These are phyloP conservation scores for Clepsis dumicolana DNA, from an alignment of 2,888 invertebrate genomes.

Conservation along the genomic window DNA sequence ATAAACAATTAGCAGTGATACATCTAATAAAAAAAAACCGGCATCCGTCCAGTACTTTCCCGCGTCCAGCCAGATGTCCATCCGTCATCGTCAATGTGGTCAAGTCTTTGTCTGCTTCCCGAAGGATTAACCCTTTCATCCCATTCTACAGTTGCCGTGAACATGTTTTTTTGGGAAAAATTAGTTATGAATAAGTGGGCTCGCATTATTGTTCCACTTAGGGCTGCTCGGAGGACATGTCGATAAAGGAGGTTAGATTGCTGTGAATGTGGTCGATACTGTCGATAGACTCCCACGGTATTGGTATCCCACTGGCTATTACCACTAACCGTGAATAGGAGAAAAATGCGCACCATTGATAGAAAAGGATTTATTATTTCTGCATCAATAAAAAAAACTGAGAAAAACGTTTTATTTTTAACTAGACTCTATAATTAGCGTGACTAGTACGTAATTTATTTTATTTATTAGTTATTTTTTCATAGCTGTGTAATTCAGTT, in stretches of 20 bases:
- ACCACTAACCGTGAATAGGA: too few species aligned
- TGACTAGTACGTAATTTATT: too few species aligned
- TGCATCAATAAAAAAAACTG: too few species aligned
- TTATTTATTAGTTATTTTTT: too few species aligned
- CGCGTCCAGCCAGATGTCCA: conserved; percentile 55
- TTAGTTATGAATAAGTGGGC: conserved; percentile 80
- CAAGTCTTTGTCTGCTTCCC: conserved; percentile 72
- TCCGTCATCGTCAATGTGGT: conserved; percentile 76
- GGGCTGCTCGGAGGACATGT: conserved; percentile 45
- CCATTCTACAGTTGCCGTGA: conserved; percentile 68
- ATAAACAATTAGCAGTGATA: too few species aligned
- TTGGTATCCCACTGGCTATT: too few species aligned
- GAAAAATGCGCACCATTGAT: too few species aligned
- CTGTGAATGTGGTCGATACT: background rate
- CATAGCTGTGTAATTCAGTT: too few species aligned
- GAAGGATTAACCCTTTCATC: conserved; percentile 77
- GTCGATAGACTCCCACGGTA: too few species aligned
- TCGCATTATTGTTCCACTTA: conserved; percentile 56
- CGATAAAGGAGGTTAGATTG: conserved; percentile 15
- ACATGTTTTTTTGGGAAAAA: conserved; percentile 69
- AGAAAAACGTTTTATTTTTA: too few species aligned
- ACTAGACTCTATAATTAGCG: too few species aligned
- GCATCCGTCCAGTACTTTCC: conserved; percentile 52
- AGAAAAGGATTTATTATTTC: too few species aligned
- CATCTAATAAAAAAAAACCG: background rate